Percentiles rank a stretch among this genome's conserved stretches.
Evolutionary conservation across 2,888 invertebrate genomes (phyloP).

Genomic region (Acleris cristana): DNA sequence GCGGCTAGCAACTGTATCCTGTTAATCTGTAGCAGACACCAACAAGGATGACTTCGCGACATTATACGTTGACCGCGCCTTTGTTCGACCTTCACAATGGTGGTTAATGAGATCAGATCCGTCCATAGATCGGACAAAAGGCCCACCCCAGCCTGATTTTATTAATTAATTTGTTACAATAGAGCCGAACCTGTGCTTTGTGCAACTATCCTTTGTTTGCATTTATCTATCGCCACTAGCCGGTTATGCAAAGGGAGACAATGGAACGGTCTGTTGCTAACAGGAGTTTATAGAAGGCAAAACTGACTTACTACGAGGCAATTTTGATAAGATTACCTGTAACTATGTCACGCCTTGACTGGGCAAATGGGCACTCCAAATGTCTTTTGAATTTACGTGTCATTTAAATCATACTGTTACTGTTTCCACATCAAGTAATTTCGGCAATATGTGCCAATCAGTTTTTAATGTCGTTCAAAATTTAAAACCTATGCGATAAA

Average conservation of each 20-base stretch:
- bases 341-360: background rate
- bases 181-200: slow-evolving; percentile 74
- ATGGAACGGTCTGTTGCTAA: slow-evolving; percentile 24
- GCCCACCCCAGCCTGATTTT: slow-evolving; percentile 72
- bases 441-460: too few relatives aligned
- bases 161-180: slow-evolving; percentile 84
- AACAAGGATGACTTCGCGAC: slow-evolving; percentile 57
- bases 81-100: slow-evolving; percentile 76
- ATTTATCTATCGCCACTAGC: slow-evolving; percentile 36
- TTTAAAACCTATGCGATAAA: too few relatives aligned
- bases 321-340: background rate
- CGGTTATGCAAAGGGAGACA: slow-evolving; percentile 38
- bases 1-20: too few relatives aligned
- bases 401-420: too few relatives aligned
- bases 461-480: too few relatives aligned
- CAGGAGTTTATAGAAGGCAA: slow-evolving; percentile 1
- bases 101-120: slow-evolving; percentile 83
- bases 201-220: slow-evolving; percentile 73
- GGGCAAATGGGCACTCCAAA: too few relatives aligned
- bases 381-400: too few relatives aligned
- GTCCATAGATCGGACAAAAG: slow-evolving; percentile 75
- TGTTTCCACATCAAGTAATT: too few relatives aligned
- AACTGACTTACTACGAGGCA: slow-evolving; percentile 1
- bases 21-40: background rate
- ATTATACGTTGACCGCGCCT: slow-evolving; percentile 55